Percentiles rank a stretch among this genome's conserved stretches.
Conservation (phyloP, 2,113 vertebrate genomes). For the Apteryx mantelli region DNA sequence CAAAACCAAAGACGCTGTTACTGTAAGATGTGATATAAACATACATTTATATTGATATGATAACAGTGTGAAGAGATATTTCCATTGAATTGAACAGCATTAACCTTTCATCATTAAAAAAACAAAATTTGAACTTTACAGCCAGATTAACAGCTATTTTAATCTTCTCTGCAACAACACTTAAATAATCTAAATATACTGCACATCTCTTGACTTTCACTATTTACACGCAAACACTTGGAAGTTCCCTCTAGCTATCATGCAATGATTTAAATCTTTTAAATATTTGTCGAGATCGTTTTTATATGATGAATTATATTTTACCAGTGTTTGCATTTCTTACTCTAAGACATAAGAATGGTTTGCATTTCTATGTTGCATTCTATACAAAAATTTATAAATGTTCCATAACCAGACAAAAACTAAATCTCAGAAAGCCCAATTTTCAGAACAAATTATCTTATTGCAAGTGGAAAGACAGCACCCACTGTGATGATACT, state of each 20-base stretch:
- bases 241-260: background rate
- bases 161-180: background rate
- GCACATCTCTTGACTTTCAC: background rate
- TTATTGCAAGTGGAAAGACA: background rate
- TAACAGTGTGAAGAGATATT: accelerated
- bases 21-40: background rate
- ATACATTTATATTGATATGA: no score
- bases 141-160: background rate
- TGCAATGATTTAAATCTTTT: background rate
- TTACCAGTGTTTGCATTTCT: background rate
- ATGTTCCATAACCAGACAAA: background rate
- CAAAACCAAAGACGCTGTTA: background rate
- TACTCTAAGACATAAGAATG: background rate
- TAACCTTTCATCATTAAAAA: background rate
- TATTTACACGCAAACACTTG: accelerated
- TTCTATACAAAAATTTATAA: background rate
- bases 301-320: background rate
- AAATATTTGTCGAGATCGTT: background rate
- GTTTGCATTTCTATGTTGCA: background rate
- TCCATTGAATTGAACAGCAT: background rate
- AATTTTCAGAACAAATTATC: background rate
- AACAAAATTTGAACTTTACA: background rate
- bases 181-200: background rate
- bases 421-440: background rate
- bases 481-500: background rate